These are phyloP conservation scores for Enhydra lutris DNA, from an alignment of 2,113 vertebrate genomes.

Conservation along the genomic window DNA sequence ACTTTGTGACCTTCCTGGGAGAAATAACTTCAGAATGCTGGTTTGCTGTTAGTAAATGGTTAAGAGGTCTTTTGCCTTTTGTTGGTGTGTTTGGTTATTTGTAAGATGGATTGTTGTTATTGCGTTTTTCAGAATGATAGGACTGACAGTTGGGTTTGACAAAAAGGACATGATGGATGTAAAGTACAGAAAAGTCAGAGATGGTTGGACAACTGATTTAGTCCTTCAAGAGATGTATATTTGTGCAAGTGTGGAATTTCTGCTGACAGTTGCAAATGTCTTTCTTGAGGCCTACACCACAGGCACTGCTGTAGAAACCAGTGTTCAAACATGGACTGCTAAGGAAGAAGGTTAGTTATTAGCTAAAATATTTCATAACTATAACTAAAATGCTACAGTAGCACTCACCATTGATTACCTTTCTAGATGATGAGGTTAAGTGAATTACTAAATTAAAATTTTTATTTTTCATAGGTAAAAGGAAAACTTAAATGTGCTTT, in stretches of 20 bases:
- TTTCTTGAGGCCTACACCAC: slow-evolving; percentile 91
- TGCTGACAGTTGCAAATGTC: slow-evolving; percentile 92
- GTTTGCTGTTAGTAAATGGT: not conserved
- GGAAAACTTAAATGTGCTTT: slow-evolving; percentile 37
- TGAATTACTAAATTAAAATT: not conserved
- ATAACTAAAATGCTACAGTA: not conserved
- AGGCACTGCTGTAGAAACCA: slow-evolving; percentile 82
- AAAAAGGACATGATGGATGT: slow-evolving; percentile 95
- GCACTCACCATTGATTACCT: not conserved
- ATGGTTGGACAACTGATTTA: slow-evolving; percentile 84
- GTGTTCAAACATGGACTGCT: slow-evolving; percentile 78
- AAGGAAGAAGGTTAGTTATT: slow-evolving; percentile 85
- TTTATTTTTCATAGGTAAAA: slow-evolving; percentile 18
- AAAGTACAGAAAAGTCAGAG: slow-evolving; percentile 89
- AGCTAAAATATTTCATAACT: not conserved
- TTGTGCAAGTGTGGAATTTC: slow-evolving; percentile 97
- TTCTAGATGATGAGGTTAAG: not conserved
- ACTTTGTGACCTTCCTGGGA: not conserved
- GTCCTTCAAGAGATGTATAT: slow-evolving; percentile 93
- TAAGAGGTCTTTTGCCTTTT: not conserved
- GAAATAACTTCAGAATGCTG: not conserved
- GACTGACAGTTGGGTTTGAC: slow-evolving; percentile 90
- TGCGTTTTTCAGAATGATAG: slow-evolving; percentile 92
- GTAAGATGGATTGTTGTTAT: not conserved
- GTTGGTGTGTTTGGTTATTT: not conserved